Base-by-base conservation (phyloP, 2,888 invertebrate genomes). In the Dryadula phaetusa region DNA sequence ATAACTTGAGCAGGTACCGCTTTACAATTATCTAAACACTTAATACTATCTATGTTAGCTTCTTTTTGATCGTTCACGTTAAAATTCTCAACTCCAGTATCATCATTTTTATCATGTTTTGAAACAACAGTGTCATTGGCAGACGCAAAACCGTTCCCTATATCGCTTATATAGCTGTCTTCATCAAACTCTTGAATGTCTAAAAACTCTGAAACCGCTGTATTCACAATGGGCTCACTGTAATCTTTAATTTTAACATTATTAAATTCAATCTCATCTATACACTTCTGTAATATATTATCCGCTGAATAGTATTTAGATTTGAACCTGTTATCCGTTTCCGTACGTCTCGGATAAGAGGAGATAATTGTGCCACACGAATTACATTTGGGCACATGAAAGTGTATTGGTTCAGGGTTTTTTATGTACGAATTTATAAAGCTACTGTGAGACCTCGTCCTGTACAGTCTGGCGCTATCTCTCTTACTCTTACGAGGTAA, bases 161-260 rank as follows among this genome's bases (percentile, higher is more conserved):
- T 72, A 54, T 88, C 88, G 10, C 80, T 83, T 46, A 92, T 78
- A 76, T 92, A 92, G 62, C 85, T 87, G 74, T 92, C 92, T 72
- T 92, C 92, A 49, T 81, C 88, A 64, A 92, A 92, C 63, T 92
- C 92, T 75, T 92, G 90, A 67, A 88, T 87, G 37, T 91, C 88
- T 56, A 91, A 86, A 62, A 91, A 91, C 70, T 91, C 89, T 1
- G 62, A 53, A 12, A n/a, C 62, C 3, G 66, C 20, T 0, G 72
- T 64, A 77, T 84, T 84, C 14, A 78, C 83, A 0, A 87, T 74
- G 0, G 88, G 84, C 4, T 91, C 18, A 10, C 65, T 66, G n/a
- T 40, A 34, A 42, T 83, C 81, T 66, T 80, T 80, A 0, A 90
- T 82, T 76, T 79, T 85, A 5, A 90, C 83, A 4, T 77, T 20